Base-by-base conservation (phyloP, 2,888 invertebrate genomes). In the Cheiracanthium punctorium region DNA sequence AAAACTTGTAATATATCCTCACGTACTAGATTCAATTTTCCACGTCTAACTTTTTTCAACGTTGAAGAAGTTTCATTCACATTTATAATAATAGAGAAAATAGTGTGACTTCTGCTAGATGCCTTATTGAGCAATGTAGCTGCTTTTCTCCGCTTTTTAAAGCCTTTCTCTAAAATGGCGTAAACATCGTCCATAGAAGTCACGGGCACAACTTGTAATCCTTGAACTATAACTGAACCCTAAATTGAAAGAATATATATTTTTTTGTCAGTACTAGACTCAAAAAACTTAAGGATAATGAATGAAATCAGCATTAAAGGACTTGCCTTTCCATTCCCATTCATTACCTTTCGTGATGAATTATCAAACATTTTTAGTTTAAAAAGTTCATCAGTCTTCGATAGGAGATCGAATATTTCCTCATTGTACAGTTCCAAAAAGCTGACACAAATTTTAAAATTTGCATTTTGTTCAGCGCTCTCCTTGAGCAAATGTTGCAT, bases 401-500 rank as follows among this genome's bases (percentile, higher is more conserved):
- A 95, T 1, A 99, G 93, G 87, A 99, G 93, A 92, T 99, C 99
- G 90, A 96, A 96, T 52, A 99, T 93, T 91, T 99, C 98, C 91
- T 99, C 99, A 91, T 99, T 99, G 92, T 99, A 99, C 12, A 99
- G 92, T 91, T 99, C 98, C 24, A 99, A 92, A 91, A 97, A 98
- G 0, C 98, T 98, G 0, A 98, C 96, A 17, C 97, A 93, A 74
- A 99, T 96, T 0, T 96, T 96, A 92, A 95, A 96, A 91, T 98
- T 97, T 80, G 93, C 93, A 0, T 95, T 94, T 91, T 95, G 94
- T 2, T 52, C 20, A 77, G 94, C 93, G 0, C 98, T 93, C 91
- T 96, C 95, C 90, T 97, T 96, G 91, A 98, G 98, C 0, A 99
- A 93, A 90, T 98, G 97, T 90, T 95, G 95, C 75, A 98, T 93